Evolutionary conservation across 2,888 invertebrate genomes (phyloP).

Genomic region (Dolomedes plantarius): DNA sequence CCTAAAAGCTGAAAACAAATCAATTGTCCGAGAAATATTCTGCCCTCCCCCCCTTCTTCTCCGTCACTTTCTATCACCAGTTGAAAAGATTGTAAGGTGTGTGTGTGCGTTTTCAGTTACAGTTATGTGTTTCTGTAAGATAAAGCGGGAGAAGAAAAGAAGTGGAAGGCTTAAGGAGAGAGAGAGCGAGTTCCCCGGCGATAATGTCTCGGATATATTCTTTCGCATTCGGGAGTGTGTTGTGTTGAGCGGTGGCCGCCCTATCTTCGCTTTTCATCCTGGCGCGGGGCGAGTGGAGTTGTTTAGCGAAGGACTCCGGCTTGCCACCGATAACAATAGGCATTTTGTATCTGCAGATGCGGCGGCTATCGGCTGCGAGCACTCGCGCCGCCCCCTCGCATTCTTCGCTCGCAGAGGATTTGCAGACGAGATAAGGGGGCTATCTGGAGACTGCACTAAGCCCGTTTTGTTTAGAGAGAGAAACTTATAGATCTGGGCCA

Average conservation of each 20-base stretch:
- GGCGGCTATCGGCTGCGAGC: slow-evolving; percentile 48
- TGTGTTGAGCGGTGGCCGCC: slow-evolving; percentile 56
- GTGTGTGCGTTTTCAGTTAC: slow-evolving; percentile 32
- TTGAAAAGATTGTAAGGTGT: slow-evolving; percentile 48
- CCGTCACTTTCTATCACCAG: slow-evolving; percentile 40
- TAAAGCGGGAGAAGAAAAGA: slow-evolving; percentile 52
- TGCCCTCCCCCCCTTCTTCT: slow-evolving; percentile 1
- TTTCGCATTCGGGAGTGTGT: slow-evolving; percentile 55
- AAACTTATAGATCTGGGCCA: slow-evolving; percentile 2
- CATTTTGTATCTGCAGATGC: slow-evolving; percentile 66
- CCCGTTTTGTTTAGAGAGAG: background rate
- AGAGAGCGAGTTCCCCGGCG: slow-evolving; percentile 49
- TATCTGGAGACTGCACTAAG: slow-evolving; percentile 37
- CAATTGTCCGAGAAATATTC: slow-evolving; percentile 68
- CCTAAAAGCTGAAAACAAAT: background rate
- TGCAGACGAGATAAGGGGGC: slow-evolving; percentile 43
- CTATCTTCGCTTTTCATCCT: slow-evolving; percentile 66
- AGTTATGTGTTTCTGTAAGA: slow-evolving; percentile 68
- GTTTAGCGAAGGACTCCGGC: slow-evolving; percentile 71
- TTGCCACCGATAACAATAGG: slow-evolving; percentile 69
- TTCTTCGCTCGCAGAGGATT: slow-evolving; percentile 66
- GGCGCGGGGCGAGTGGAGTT: slow-evolving; percentile 32
- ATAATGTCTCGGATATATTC: slow-evolving; percentile 61
- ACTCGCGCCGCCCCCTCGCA: slow-evolving; percentile 56
- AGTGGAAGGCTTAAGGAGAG: slow-evolving; percentile 48